Evolutionary conservation across 2,888 invertebrate genomes (phyloP).

Genomic region (Exocentrus adspersus): DNA sequence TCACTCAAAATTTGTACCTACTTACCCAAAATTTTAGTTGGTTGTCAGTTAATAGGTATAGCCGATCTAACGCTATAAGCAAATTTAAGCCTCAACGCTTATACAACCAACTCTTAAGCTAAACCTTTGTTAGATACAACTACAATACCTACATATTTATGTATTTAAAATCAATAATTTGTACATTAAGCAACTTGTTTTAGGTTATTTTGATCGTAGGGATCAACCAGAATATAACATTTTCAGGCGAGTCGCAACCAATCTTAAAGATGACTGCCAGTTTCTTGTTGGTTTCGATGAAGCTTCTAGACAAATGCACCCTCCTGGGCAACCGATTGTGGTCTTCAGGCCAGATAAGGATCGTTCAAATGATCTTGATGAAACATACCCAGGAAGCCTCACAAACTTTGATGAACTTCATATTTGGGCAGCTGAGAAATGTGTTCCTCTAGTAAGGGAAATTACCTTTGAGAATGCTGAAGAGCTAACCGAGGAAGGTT

Average conservation of each 20-base stretch:
- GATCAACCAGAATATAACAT: slow-evolving; percentile 84
- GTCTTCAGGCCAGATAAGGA: slow-evolving; percentile 82
- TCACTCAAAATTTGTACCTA: no score
- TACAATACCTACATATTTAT: no score
- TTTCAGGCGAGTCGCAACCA: slow-evolving; percentile 84
- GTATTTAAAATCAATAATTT: no score
- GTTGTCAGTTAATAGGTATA: no score
- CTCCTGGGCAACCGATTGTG: slow-evolving; percentile 82
- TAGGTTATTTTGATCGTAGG: slow-evolving; percentile 80
- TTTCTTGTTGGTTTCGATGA: slow-evolving; percentile 94
- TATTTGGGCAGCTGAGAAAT: slow-evolving; percentile 91
- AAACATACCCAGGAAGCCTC: slow-evolving; percentile 79
- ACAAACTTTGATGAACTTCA: slow-evolving; percentile 85
- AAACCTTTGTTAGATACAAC: no score
- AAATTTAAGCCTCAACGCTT: no score
- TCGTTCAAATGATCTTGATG: slow-evolving; percentile 82
- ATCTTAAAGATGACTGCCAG: slow-evolving; percentile 93
- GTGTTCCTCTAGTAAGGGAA: slow-evolving; percentile 96
- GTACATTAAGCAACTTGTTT: no score
- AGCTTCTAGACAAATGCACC: slow-evolving; percentile 84
- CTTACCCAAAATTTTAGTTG: no score
- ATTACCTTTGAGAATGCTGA: slow-evolving; percentile 99
- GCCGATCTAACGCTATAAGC: no score
- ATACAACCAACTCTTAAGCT: no score
- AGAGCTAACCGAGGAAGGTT: slow-evolving; percentile 96